Evolutionary conservation across 2,113 vertebrate species (phyloP).

Genomic region (Etheostoma cragini): DNA sequence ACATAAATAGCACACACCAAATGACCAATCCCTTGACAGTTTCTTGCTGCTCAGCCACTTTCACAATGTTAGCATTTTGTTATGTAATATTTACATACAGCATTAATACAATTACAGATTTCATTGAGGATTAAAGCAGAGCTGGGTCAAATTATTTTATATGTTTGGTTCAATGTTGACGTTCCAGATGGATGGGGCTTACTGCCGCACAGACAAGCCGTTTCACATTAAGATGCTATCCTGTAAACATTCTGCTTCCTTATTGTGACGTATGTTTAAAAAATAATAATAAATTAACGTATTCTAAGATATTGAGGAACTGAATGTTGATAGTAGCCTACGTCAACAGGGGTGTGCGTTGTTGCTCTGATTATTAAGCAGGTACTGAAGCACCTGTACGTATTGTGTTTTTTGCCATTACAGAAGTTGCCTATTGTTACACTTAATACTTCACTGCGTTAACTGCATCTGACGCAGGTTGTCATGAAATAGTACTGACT

Average conservation of each 20-base stretch:
- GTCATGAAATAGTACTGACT: neutral
- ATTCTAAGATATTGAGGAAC: slow-evolving; percentile 4
- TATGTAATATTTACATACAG: slow-evolving; percentile 58
- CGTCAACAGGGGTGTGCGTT: neutral
- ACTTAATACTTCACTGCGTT: slow-evolving; percentile 1
- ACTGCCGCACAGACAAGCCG: slow-evolving; percentile 16
- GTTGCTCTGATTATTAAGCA: slow-evolving; percentile 50
- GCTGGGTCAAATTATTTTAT: neutral
- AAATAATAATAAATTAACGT: slow-evolving; percentile 15
- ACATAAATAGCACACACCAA: slow-evolving; percentile 35
- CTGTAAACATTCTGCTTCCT: slow-evolving; percentile 24
- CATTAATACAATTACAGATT: slow-evolving; percentile 29
- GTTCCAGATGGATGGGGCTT: slow-evolving; percentile 37
- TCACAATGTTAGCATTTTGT: slow-evolving; percentile 60
- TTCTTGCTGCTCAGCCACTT: slow-evolving; percentile 36
- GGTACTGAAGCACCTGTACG: slow-evolving; percentile 59
- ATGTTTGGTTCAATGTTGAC: slow-evolving; percentile 31
- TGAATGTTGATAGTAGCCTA: slow-evolving; percentile 2
- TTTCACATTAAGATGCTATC: slow-evolving; percentile 44
- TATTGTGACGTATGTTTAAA: neutral
- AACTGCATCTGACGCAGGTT: slow-evolving; percentile 1
- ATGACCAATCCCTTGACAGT: slow-evolving; percentile 40
- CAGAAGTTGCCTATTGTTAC: neutral
- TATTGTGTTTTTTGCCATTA: slow-evolving; percentile 33
- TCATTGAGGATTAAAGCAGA: slow-evolving; percentile 16